Conservation (phyloP, 2,888 invertebrate genomes). For the Siphlonurus alternatus region DNA sequence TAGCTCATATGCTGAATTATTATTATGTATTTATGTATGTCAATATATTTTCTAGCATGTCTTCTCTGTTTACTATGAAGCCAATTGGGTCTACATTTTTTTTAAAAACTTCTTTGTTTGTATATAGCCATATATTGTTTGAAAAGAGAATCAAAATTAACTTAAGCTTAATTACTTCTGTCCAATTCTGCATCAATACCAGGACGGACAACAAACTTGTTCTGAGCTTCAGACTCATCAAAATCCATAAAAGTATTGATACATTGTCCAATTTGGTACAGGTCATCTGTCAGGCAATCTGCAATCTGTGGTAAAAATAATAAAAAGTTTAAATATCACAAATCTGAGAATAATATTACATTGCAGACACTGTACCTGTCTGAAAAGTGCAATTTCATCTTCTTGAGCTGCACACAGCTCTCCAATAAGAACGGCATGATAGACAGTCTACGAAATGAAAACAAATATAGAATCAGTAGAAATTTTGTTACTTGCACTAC, state of each 20-base stretch:
- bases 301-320: conserved; percentile 22
- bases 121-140: too few species aligned
- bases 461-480: not conserved
- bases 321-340: not conserved
- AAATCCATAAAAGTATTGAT: conserved; percentile 59
- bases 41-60: too few species aligned
- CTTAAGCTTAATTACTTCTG: too few species aligned
- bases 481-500: not conserved
- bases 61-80: too few species aligned
- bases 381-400: conserved; percentile 33
- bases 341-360: not conserved
- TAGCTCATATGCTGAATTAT: too few species aligned
- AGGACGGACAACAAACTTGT: conserved; percentile 53
- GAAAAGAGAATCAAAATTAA: too few species aligned
- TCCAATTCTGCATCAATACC: conserved; percentile 63
- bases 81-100: too few species aligned
- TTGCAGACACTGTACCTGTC: conserved; percentile 21
- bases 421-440: conserved; percentile 47
- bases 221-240: conserved; percentile 38
- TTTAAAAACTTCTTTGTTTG: too few species aligned
- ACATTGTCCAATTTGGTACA: conserved; percentile 43
- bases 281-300: conserved; percentile 26
- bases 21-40: too few species aligned
- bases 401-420: conserved; percentile 40
- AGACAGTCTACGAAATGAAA: conserved; percentile 37